Conservation (phyloP, 2,797 vertebrate species). For the Saguinus oedipus region DNA sequence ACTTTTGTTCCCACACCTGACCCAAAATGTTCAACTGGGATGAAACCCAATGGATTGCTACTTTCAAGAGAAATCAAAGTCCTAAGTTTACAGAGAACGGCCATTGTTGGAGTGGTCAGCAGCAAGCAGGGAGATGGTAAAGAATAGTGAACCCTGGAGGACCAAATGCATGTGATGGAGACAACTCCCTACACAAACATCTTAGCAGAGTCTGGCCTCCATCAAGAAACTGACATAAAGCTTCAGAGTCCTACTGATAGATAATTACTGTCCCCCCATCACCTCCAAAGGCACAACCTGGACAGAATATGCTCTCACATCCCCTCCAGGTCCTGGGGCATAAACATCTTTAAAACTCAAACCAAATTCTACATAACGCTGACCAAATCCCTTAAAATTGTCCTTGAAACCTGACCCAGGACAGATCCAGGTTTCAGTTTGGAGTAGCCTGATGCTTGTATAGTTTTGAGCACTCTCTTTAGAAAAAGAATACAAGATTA, state of each 20-base stretch:
- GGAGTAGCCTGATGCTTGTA: not conserved
- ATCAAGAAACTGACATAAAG: not conserved
- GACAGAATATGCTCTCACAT: not conserved
- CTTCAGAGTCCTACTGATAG: not conserved
- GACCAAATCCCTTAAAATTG: not conserved
- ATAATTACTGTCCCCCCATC: not conserved
- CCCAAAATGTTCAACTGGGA: not conserved
- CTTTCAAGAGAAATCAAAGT: constrained; percentile 19
- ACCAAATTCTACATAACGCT: not conserved
- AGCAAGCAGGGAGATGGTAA: not conserved
- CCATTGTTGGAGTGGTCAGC: not conserved
- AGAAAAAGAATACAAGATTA: not conserved
- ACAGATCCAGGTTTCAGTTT: not conserved
- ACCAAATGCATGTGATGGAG: not conserved
- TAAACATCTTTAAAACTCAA: not conserved
- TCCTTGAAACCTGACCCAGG: not conserved
- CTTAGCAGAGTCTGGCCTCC: not conserved
- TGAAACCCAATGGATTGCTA: not conserved
- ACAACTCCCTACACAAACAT: not conserved
- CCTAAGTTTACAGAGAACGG: not conserved
- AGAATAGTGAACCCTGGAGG: not conserved
- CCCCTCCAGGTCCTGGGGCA: not conserved
- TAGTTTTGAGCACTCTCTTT: not conserved
- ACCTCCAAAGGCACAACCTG: not conserved
- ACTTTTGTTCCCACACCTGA: not conserved